A percentile compares a stretch with the other conserved stretches of the same genome.
Evolutionary conservation across 1,140 invertebrate species (phyloP).

Genomic region (Wasmannia auropunctata): DNA sequence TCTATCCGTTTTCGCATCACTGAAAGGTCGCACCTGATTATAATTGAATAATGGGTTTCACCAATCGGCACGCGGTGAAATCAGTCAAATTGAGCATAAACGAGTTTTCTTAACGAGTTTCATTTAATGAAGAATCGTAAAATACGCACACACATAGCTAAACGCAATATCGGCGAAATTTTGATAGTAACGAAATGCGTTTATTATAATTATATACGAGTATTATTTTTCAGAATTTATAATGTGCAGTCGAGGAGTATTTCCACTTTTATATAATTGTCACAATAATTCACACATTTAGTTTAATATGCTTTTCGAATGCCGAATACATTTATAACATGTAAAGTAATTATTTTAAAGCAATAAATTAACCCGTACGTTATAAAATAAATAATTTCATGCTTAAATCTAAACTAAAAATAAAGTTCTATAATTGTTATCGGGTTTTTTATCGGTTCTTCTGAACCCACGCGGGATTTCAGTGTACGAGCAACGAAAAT

Average conservation of each 20-base stretch:
- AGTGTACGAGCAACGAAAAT: background rate
- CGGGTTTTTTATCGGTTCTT: background rate
- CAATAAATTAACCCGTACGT: background rate
- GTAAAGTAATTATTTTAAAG: background rate
- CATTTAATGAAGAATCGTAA: background rate
- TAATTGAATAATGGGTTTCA: constrained; percentile 5
- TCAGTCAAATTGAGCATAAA: background rate
- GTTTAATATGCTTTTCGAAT: background rate
- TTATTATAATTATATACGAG: background rate
- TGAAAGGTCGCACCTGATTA: background rate
- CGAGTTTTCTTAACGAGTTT: no score
- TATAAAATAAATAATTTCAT: background rate
- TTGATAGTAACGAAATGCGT: background rate
- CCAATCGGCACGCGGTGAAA: background rate
- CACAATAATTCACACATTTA: constrained; percentile 24
- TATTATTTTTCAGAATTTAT: background rate
- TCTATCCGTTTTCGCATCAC: constrained; percentile 9
- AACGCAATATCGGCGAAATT: background rate
- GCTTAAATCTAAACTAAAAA: background rate
- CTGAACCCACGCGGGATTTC: background rate
- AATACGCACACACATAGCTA: background rate
- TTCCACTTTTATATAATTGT: background rate
- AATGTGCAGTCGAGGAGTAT: background rate
- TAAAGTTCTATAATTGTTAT: background rate
- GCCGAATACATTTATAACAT: background rate